These are phyloP conservation scores for Stegodyphus mimosarum DNA, from an alignment of 1,140 invertebrate species.

Conservation along the genomic window DNA sequence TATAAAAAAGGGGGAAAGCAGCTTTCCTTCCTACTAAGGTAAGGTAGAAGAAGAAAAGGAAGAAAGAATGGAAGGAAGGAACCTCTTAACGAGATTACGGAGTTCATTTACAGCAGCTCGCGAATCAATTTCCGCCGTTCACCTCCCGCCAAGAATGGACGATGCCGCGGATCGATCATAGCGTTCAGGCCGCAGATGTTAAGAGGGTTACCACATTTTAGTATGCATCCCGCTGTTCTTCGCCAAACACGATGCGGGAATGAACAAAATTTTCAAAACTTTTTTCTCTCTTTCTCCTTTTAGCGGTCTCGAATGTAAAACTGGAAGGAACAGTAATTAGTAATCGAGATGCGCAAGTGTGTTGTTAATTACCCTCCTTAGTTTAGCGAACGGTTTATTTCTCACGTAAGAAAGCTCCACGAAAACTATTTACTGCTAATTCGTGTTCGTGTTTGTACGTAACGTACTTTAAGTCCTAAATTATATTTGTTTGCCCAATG, in stretches of 20 bases:
- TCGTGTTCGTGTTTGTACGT: too few species aligned
- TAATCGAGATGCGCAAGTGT: too few species aligned
- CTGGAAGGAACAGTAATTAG: too few species aligned
- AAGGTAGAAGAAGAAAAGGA: not conserved
- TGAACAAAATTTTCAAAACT: not conserved
- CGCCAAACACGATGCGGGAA: not conserved
- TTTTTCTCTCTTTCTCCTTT: not conserved
- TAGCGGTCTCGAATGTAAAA: too few species aligned
- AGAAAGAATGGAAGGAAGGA: slow-evolving; percentile 49
- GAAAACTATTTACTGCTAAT: too few species aligned
- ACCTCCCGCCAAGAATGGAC: slow-evolving; percentile 52
- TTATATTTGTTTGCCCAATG: too few species aligned
- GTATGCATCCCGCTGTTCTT: not conserved
- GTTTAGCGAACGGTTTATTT: too few species aligned
- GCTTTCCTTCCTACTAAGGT: slow-evolving; percentile 17
- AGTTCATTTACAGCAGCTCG: slow-evolving; percentile 59
- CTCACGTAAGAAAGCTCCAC: too few species aligned
- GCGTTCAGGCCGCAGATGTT: slow-evolving; percentile 21
- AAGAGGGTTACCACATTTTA: not conserved
- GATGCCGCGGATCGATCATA: slow-evolving; percentile 46
- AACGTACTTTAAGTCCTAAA: too few species aligned
- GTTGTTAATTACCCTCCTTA: too few species aligned
- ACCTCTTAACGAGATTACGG: slow-evolving; percentile 58
- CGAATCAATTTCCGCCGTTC: slow-evolving; percentile 58
- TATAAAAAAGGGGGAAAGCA: slow-evolving; percentile 5